Evolutionary conservation across 2,113 vertebrate genomes (phyloP).

Genomic region (Chaetorhynchus papuensis): DNA sequence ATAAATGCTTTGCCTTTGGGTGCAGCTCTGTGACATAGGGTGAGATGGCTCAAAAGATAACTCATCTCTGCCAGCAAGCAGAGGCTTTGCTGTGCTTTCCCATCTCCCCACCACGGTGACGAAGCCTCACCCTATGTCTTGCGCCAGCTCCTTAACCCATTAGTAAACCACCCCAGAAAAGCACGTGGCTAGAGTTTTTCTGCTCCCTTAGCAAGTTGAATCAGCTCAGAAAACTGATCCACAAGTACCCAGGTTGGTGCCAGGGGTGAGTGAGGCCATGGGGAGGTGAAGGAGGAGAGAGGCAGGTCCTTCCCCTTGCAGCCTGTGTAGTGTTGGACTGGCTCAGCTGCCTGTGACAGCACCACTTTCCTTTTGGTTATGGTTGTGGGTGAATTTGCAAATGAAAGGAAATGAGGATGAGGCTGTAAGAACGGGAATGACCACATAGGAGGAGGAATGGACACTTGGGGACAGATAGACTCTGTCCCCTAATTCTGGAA

Average conservation of each 20-base stretch:
- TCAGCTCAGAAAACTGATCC: neutral
- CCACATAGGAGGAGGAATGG: neutral
- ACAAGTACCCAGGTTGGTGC: neutral
- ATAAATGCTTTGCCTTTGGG: neutral
- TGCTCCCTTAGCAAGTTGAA: neutral
- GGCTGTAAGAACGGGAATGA: neutral
- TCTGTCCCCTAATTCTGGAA: conserved; percentile 21
- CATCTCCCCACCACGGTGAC: accelerated
- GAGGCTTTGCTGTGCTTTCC: neutral
- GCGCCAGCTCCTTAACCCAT: neutral
- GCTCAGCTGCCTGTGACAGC: neutral
- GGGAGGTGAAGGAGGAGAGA: neutral
- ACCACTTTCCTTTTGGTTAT: neutral
- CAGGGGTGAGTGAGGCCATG: neutral
- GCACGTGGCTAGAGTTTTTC: neutral
- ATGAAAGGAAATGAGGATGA: conserved; percentile 28
- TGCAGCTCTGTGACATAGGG: neutral
- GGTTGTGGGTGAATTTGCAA: neutral
- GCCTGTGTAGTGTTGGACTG: neutral
- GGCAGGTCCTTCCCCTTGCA: neutral
- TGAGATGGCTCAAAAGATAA: neutral
- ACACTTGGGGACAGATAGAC: neutral
- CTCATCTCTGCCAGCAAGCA: neutral
- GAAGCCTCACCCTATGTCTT: neutral
- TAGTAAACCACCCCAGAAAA: neutral